A percentile compares a stretch with the other conserved stretches of the same genome.
phyloP scores from a whole-genome alignment of 2,888 invertebrate species.

The Ceratothoa steindachneri region DNA sequence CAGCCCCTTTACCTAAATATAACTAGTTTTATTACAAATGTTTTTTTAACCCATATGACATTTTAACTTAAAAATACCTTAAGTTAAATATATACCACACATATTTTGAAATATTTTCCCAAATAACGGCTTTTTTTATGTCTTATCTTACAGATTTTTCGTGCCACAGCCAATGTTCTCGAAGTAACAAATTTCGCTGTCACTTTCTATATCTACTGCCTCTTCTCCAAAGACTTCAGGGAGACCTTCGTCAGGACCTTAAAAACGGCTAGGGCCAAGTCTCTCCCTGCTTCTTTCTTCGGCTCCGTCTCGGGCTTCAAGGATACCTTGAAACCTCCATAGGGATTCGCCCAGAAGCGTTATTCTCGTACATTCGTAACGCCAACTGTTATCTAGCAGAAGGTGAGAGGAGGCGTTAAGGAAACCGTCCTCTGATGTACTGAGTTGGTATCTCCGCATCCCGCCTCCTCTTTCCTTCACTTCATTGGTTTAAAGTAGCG shows the following conservation, averaged over 20 bases:
- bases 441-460: too few relatives aligned
- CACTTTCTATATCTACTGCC: slow-evolving; percentile 73
- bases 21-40: too few relatives aligned
- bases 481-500: too few relatives aligned
- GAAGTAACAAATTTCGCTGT: slow-evolving; percentile 72
- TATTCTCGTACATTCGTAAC: not conserved
- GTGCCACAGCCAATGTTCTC: slow-evolving; percentile 67
- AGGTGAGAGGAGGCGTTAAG: not conserved
- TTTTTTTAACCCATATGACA: too few relatives aligned
- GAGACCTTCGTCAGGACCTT: slow-evolving; percentile 65
- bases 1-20: too few relatives aligned
- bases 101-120: too few relatives aligned
- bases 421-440: slow-evolving; percentile 2
- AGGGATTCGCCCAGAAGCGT: slow-evolving; percentile 41
- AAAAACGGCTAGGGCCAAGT: slow-evolving; percentile 50
- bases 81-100: too few relatives aligned
- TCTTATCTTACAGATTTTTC: slow-evolving; percentile 59
- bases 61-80: too few relatives aligned
- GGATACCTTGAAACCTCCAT: slow-evolving; percentile 38
- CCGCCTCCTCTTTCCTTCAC: too few relatives aligned
- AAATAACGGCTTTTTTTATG: not conserved
- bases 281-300: slow-evolving; percentile 38
- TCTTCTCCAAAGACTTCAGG: slow-evolving; percentile 72
- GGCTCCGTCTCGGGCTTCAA: slow-evolving; percentile 43
- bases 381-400: slow-evolving; percentile 5